phyloP scores from a whole-genome alignment of 2,888 invertebrate species.

The Idaea straminata region DNA sequence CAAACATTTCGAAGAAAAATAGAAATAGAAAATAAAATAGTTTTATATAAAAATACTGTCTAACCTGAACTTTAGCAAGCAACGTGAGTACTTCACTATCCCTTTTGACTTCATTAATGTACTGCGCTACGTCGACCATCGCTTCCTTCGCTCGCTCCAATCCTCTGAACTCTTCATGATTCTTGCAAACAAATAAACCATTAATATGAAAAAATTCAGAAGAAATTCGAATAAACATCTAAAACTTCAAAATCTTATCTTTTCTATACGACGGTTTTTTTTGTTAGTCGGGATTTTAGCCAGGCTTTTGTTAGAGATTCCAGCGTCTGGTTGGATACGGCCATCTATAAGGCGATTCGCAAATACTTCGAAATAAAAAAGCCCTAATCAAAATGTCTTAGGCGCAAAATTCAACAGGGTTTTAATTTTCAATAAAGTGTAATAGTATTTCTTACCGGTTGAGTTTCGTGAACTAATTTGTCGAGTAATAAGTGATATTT shows the following conservation, averaged over 20 bases:
- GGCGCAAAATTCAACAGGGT: too few relatives aligned
- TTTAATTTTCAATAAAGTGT: not conserved
- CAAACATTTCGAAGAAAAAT: too few relatives aligned
- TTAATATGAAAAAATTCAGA: not conserved
- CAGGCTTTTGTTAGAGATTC: too few relatives aligned
- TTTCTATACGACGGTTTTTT: too few relatives aligned
- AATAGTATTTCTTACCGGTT: conserved; percentile 79
- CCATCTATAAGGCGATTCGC: too few relatives aligned
- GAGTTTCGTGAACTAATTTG: conserved; percentile 92
- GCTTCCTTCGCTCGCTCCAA: conserved; percentile 94
- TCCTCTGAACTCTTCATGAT: conserved; percentile 90
- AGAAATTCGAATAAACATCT: not conserved
- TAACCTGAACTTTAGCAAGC: conserved; percentile 92
- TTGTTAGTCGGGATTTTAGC: too few relatives aligned
- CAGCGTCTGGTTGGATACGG: too few relatives aligned
- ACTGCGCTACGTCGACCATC: conserved; percentile 98
- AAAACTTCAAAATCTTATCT: not conserved
- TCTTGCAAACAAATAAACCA: conserved; percentile 57
- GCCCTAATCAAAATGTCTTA: too few relatives aligned
- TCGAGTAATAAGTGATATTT: conserved; percentile 97
- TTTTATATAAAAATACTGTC: not conserved
- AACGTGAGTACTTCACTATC: conserved; percentile 96
- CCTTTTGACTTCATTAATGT: conserved; percentile 98
- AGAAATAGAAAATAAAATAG: too few relatives aligned
- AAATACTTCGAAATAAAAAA: too few relatives aligned